Base-by-base conservation (phyloP, 92 coral and sea anemone species). In the Nematostella vectensis region DNA sequence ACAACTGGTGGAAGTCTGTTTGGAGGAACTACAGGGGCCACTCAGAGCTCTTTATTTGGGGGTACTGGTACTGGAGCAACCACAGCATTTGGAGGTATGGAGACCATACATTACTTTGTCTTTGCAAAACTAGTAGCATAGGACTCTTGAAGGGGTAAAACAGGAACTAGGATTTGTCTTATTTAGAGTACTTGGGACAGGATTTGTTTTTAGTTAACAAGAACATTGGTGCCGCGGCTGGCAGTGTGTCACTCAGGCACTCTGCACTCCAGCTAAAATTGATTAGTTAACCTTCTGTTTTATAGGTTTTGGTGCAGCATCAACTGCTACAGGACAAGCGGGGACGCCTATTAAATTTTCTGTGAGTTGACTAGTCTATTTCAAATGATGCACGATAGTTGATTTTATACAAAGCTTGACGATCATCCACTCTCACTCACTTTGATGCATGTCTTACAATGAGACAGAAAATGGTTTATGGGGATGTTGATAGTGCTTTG, bases 311-410 rank as follows among this genome's bases (percentile, higher is more conserved):
- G 77, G 87, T 21, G 37, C 80, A 10, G 47, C 88, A 42, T 55
- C 61, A 3, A 47, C 70, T 38, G 61, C 77, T 42, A 62, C 67
- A 19, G 25, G 67, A 6, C 78, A 70, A 55, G 74, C 63, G 28
- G 96, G 96, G 40, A 88, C 96, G 9, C 83, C 88, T 12, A 50
- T 75, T 30, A 88, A 88, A 70, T 88, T 88, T 55, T 33, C 27
- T 64, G 96, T 88, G 57, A 82, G 96, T 64, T 31, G 2, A n/a
- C 9, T 45, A 45, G 48, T 57, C 22, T 17, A 19, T 2, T 31
- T 2, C 6, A 21, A 27, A 25, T 44, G 1, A 2, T 38, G 10
- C 17, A 12, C 13, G 28, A 21, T 39, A 45, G 19, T 29, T 48
- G 4, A n/a, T 47, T 3, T 22, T 12, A 1, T 25, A 9, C 26